phyloP scores from a whole-genome alignment of 2,888 invertebrate genomes.

The Idaea aversata region DNA sequence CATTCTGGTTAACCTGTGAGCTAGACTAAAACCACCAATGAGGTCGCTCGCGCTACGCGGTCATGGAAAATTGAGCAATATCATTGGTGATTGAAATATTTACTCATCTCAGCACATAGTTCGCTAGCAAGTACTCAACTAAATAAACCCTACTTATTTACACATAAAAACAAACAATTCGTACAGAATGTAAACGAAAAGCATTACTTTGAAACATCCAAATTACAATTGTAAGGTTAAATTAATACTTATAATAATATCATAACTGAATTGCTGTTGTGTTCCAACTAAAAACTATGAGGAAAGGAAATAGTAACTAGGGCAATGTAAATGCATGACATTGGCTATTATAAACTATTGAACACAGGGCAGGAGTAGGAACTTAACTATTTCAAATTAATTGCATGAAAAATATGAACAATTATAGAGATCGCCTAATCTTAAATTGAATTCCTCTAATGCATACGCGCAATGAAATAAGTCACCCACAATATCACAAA shows the following conservation, averaged over 20 bases:
- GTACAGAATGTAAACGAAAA: neutral
- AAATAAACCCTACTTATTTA: neutral
- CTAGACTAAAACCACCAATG: too few relatives aligned
- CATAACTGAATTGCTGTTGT: conserved; percentile 41
- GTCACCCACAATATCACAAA: neutral
- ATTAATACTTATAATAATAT: conserved; percentile 55
- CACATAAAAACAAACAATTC: neutral
- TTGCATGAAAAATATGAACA: conserved; percentile 34
- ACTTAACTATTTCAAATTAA: conserved; percentile 37
- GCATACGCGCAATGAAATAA: neutral
- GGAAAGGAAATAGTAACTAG: conserved; percentile 36
- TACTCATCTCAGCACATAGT: neutral
- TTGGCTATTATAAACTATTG: conserved; percentile 19
- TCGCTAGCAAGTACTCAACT: neutral
- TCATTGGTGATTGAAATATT: neutral
- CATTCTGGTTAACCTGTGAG: too few relatives aligned
- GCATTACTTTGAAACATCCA: conserved; percentile 44
- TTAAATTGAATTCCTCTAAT: neutral
- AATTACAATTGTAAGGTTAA: conserved; percentile 39
- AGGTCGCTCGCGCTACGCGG: too few relatives aligned
- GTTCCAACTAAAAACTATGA: conserved; percentile 42
- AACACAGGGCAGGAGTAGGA: neutral
- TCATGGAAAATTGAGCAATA: neutral
- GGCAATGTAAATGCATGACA: neutral
- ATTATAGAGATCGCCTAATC: neutral